Evolutionary conservation across 1,140 invertebrate genomes (phyloP), one percentile per base, ranked within the genome.

Genomic region (Heliconius congener): DNA sequence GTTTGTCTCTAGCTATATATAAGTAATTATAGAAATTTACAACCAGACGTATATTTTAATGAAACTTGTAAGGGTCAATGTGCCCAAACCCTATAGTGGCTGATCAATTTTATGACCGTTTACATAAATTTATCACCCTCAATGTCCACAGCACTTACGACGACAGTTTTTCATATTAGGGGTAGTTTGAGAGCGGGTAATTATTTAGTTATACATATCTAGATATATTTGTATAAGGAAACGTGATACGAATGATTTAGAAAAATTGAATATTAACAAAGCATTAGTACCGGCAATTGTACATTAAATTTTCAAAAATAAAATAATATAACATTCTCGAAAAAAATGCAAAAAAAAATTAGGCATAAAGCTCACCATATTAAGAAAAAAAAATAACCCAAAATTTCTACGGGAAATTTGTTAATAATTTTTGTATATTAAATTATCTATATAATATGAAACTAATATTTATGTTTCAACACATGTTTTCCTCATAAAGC

Each of bases 81-180:
- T 37, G 70, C 79, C 60, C 76, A 73, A 75, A 76, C 79, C 79
- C 79, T 71, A 80, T 70, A 80, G 66, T 76, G 37, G 72, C 19
- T 72, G 79, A 80, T 80, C 74, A 77, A 30, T 80, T 80, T 80
- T 80, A 80, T 80, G 79, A 66, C 71, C 76, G 79, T 80, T 80
- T 80, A 80, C 79, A 80, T 80, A 73, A 80, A 80, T 80, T 80
- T 80, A 76, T 80, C 70, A 76, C 74, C 55, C 11, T 71, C 79
- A 52, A 30, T 80, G 74, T 80, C 79, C 74, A 80, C 71, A 80
- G 30, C 23, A 75, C 55, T 73, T 37, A 66, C 70, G 74, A 23
- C 52, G 11, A 66, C 11, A 66, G 11, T 66, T 66, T 66, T 66
- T 66, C 60, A 66, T 66, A 66, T 66, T 27, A 66, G 60, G 60